These are phyloP conservation scores for Arothron firmamentum DNA, from an alignment of 2,113 vertebrate species.

Conservation along the genomic window DNA sequence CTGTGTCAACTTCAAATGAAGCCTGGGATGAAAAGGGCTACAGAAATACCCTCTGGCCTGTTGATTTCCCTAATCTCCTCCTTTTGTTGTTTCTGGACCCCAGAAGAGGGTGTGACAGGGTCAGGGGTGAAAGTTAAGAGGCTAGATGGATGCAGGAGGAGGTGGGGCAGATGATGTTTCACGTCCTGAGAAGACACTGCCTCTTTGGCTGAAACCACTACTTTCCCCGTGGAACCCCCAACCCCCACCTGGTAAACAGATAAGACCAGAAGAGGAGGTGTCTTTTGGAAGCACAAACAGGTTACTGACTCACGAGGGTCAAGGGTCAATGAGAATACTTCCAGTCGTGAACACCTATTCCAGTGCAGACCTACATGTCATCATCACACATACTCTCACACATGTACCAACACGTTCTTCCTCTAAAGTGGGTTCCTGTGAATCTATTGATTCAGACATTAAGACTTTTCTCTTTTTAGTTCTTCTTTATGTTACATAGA, in stretches of 20 bases:
- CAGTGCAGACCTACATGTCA: slow-evolving; percentile 7
- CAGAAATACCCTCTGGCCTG: slow-evolving; percentile 70
- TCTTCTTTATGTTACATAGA: slow-evolving; percentile 19
- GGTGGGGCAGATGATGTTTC: slow-evolving; percentile 61
- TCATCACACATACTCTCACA: slow-evolving; percentile 5
- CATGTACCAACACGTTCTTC: slow-evolving; percentile 24
- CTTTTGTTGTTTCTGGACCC: slow-evolving; percentile 68
- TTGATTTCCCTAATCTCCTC: slow-evolving; percentile 72
- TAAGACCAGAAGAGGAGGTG: slow-evolving; percentile 56
- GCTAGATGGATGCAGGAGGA: slow-evolving; percentile 57
- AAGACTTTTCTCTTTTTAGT: neutral
- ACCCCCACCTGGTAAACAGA: slow-evolving; percentile 40
- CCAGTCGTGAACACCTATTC: slow-evolving; percentile 35
- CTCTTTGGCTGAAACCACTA: slow-evolving; percentile 47
- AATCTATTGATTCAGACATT: slow-evolving; percentile 1
- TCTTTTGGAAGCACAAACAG: slow-evolving; percentile 60
- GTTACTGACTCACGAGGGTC: slow-evolving; percentile 53
- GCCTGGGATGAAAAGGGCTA: slow-evolving; percentile 64
- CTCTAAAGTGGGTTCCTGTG: slow-evolving; percentile 4
- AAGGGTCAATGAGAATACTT: slow-evolving; percentile 53
- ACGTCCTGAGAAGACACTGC: slow-evolving; percentile 44
- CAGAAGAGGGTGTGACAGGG: slow-evolving; percentile 70
- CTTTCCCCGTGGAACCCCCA: slow-evolving; percentile 34
- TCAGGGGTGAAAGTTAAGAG: slow-evolving; percentile 77
- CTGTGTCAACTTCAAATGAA: slow-evolving; percentile 68